A percentile compares a stretch with the other conserved stretches of the same genome.
These are phyloP conservation scores for Eulemur coronatus DNA, from an alignment of 2,797 vertebrate genomes.

Conservation along the genomic window DNA sequence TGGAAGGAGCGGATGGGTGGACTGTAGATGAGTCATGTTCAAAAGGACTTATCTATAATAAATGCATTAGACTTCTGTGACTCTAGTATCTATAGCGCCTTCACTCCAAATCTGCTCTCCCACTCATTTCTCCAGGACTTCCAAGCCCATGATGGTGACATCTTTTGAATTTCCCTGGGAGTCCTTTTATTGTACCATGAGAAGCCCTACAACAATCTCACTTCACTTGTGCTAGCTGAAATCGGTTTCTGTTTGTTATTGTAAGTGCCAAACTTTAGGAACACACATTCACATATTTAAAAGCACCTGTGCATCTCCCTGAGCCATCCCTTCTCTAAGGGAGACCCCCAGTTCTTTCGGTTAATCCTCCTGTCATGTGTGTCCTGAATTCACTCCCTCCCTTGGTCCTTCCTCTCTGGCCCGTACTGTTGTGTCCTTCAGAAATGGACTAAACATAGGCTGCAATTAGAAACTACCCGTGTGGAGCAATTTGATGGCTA, in stretches of 20 bases:
- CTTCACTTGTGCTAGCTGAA: background rate
- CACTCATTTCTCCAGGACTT: background rate
- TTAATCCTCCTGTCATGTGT: background rate
- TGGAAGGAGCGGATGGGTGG: background rate
- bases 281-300: background rate
- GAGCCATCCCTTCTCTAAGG: background rate
- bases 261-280: background rate
- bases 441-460: background rate
- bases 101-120: background rate
- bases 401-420: background rate
- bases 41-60: slow-evolving; percentile 15
- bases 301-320: background rate
- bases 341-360: background rate
- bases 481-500: background rate
- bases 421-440: background rate
- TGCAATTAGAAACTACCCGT: background rate
- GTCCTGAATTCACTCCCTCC: background rate
- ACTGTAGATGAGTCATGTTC: slow-evolving; percentile 18
- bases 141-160: background rate
- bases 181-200: background rate
- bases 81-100: background rate
- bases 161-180: background rate
- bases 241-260: background rate
- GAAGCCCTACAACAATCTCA: background rate
- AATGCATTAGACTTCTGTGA: background rate